Conservation (phyloP, 1,140 invertebrate species). For the Ceratina calcarata region DNA sequence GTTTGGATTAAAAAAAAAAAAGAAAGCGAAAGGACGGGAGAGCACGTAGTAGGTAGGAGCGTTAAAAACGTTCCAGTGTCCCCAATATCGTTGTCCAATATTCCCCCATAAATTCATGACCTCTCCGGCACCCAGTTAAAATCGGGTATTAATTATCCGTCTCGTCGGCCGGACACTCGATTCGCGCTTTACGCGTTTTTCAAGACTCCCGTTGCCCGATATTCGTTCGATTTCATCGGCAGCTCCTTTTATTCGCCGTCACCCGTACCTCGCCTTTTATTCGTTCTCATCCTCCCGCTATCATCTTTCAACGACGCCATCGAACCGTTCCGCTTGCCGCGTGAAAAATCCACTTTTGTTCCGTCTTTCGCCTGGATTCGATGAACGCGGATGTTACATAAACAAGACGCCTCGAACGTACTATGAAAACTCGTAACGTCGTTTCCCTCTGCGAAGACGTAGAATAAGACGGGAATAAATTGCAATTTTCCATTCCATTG, state of each 20-base stretch:
- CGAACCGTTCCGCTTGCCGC: neutral
- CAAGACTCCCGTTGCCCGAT: neutral
- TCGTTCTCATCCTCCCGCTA: neutral
- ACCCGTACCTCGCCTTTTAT: neutral
- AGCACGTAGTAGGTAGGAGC: no score
- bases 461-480: neutral
- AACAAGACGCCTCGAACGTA: neutral
- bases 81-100: conserved; percentile 10
- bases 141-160: conserved; percentile 16
- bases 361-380: neutral
- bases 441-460: neutral
- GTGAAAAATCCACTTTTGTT: neutral
- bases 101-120: conserved; percentile 10
- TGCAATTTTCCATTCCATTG: no score
- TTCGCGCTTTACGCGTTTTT: neutral
- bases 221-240: neutral
- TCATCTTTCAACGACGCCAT: conserved; percentile 3
- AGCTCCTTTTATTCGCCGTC: conserved; percentile 8
- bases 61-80: neutral
- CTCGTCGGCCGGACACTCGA: neutral
- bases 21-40: no score
- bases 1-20: neutral
- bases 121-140: neutral
- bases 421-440: neutral
- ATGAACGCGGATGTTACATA: conserved; percentile 1